Percentiles rank a stretch among this genome's conserved stretches.
These are phyloP conservation scores for Stenoptilia bipunctidactyla DNA, from an alignment of 2,888 invertebrate genomes.

Conservation along the genomic window DNA sequence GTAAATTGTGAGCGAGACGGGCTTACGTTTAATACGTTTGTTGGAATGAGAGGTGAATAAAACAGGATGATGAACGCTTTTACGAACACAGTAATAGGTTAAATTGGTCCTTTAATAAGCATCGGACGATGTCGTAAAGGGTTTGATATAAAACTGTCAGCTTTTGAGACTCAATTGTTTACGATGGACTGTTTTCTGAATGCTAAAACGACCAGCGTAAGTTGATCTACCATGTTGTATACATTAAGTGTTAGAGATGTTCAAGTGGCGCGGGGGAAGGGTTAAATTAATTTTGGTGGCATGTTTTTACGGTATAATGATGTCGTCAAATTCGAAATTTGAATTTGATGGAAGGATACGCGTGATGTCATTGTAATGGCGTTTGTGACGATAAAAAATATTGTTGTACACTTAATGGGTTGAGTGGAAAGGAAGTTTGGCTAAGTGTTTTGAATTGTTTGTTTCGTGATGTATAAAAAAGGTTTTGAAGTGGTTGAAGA, in stretches of 20 bases:
- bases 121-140: constrained; percentile 47
- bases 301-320: background rate
- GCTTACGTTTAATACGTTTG: constrained; percentile 14
- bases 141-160: constrained; percentile 48
- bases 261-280: background rate
- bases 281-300: background rate
- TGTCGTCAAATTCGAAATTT: background rate
- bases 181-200: constrained; percentile 24
- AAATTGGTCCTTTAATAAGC: constrained; percentile 65
- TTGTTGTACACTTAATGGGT: too few relatives aligned
- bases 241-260: background rate
- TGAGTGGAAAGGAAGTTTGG: too few relatives aligned
- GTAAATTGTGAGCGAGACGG: constrained; percentile 35
- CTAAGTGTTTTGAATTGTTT: too few relatives aligned
- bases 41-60: constrained; percentile 33
- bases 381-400: too few relatives aligned
- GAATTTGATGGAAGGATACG: constrained; percentile 1
- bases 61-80: constrained; percentile 65
- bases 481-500: too few relatives aligned
- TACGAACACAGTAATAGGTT: constrained; percentile 65
- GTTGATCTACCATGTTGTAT: background rate
- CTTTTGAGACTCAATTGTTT: constrained; percentile 33
- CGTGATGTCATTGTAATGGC: background rate
- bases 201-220: constrained; percentile 15
- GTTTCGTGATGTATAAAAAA: too few relatives aligned